Evolutionary conservation across 2,797 vertebrate genomes (phyloP), one percentile per base, ranked within the genome.

Genomic region (Hirundo rustica): DNA sequence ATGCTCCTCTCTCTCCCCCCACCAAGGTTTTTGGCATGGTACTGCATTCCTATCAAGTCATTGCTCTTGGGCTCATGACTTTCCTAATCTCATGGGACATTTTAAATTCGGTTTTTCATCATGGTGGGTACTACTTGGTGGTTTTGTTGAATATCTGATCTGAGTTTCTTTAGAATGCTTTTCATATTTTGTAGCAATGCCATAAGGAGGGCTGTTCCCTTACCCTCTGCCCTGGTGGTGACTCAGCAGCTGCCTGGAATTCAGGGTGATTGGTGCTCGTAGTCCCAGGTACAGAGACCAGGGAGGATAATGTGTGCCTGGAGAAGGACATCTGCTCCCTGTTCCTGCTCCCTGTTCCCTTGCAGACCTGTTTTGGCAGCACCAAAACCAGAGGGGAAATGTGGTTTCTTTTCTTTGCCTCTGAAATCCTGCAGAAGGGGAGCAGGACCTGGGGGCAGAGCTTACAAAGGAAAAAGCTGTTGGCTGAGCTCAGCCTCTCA

Each of bases 231-330:
- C 73, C 16, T 83, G 29, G 66, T 71, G 55, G 36, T 88, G 64
- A 44, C 30, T 79, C n/a, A 13, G 60, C 66, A 94, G 47, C 34
- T 72, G 55, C 51, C 58, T 47, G 60, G 51, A 57, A 34, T 51
- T 58, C 53, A n/a, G 27, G 20, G 66, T 81, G 70, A 32, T 57
- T 48, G 55, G 16, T 74, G 32, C 66, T 87, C 38, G 4, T 50
- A 57, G 15, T 65, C 13, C 55, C 58, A 84, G 47, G 22, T 53
- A 17, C 4, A 53, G 89, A 29, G 45, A 71, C 11, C 68, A 64
- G 62, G 42, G 71, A 5, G 84, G 44, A n/a, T 13, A 23, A 27
- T 0, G 0, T 25, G 19, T 53, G 16, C 42, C 36, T 1, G 1
- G 30, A 67, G 40, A 9, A 81, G 27, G 44, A 44, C 48, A 64